phyloP scores from a whole-genome alignment of 2,797 vertebrate genomes.

The Momotus momota region DNA sequence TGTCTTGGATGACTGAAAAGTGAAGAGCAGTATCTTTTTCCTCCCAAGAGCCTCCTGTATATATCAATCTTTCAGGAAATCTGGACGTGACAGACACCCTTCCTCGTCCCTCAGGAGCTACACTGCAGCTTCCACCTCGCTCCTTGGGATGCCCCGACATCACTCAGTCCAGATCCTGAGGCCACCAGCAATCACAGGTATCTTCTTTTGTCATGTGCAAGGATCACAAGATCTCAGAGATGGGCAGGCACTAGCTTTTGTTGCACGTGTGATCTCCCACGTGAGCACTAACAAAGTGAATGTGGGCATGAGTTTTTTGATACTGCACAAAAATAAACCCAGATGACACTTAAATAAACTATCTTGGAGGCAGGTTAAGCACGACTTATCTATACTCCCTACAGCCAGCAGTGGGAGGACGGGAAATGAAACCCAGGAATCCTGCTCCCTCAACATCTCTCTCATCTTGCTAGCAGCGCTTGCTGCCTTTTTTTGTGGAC shows the following conservation, averaged over 20 bases:
- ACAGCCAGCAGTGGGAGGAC: neutral
- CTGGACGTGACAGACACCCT: neutral
- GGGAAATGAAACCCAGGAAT: neutral
- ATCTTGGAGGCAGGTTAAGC: neutral
- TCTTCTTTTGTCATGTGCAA: neutral
- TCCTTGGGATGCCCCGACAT: neutral
- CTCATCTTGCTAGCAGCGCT: neutral
- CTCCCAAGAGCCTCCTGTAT: neutral
- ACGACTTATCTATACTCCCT: neutral
- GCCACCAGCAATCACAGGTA: neutral
- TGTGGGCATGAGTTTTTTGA: neutral
- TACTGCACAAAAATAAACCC: neutral
- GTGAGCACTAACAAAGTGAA: neutral
- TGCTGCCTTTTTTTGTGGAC: neutral
- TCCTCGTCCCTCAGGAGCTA: neutral
- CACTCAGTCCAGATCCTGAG: fast-evolving
- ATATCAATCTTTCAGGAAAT: neutral
- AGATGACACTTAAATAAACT: conserved; percentile 5
- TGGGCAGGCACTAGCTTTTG: fast-evolving
- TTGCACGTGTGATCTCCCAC: neutral
- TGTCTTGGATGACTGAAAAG: neutral
- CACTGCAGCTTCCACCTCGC: neutral
- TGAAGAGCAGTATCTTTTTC: neutral
- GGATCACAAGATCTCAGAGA: fast-evolving
- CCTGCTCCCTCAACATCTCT: neutral